Percentiles rank a stretch among this genome's conserved stretches.
phyloP scores from a whole-genome alignment of 2,113 vertebrate species.

The Hemicordylus capensis region DNA sequence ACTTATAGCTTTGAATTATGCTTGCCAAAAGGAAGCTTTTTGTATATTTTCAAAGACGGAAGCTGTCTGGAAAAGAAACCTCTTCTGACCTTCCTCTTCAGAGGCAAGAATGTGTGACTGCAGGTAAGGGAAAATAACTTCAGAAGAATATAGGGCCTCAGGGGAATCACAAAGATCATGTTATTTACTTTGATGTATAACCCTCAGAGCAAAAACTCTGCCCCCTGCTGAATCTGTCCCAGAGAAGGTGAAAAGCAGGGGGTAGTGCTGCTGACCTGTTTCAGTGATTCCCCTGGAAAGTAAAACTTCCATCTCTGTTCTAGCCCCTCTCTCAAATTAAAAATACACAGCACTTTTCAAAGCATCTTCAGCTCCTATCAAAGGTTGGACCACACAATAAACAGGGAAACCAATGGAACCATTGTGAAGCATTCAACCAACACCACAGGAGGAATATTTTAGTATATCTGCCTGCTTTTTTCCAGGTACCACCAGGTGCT shows the following conservation, averaged over 20 bases:
- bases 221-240: background rate
- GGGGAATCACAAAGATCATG: background rate
- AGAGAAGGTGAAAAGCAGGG: background rate
- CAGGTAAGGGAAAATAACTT: conserved; percentile 23
- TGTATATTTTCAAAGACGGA: conserved; percentile 30
- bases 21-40: conserved; percentile 31
- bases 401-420: background rate
- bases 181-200: background rate
- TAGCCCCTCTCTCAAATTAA: background rate
- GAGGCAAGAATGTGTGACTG: background rate
- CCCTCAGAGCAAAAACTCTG: background rate
- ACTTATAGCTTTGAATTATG: conserved; percentile 28
- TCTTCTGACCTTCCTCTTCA: conserved; percentile 24
- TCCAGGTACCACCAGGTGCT: fast-evolving
- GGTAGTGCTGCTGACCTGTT: background rate
- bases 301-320: background rate
- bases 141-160: conserved; percentile 6
- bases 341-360: background rate
- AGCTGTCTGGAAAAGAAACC: background rate
- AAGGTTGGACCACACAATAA: background rate
- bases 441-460: background rate
- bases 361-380: background rate
- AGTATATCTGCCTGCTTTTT: background rate
- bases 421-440: background rate
- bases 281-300: background rate